Evolutionary conservation across 2,888 invertebrate genomes (phyloP).

Genomic region (Plagodis dolabraria): DNA sequence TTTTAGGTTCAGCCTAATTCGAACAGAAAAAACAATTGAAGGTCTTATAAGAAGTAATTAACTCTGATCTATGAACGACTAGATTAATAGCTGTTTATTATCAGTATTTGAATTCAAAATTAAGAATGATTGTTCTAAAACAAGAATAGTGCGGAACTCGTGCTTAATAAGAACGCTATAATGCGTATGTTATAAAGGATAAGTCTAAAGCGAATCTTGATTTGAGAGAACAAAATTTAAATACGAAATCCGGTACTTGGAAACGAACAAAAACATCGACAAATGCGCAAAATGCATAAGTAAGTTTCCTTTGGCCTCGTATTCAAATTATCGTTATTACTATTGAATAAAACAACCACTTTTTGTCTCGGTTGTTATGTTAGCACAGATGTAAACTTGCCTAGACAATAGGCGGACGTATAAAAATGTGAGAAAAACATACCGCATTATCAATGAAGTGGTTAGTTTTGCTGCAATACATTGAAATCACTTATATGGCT

Average conservation of each 20-base stretch:
- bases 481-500: slow-evolving; percentile 10
- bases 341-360: slow-evolving; percentile 48
- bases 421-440: slow-evolving; percentile 65
- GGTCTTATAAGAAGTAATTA: slow-evolving; percentile 21
- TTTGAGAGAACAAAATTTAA: slow-evolving; percentile 12
- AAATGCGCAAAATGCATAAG: slow-evolving; percentile 36
- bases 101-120: background rate
- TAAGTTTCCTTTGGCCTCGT: slow-evolving; percentile 55
- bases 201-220: background rate
- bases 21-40: slow-evolving; percentile 9
- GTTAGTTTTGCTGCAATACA: slow-evolving; percentile 41
- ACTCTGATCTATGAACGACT: slow-evolving; percentile 19
- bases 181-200: background rate
- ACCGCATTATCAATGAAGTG: slow-evolving; percentile 47
- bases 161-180: no score
- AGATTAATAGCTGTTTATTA: slow-evolving; percentile 17
- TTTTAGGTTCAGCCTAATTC: no score
- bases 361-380: slow-evolving; percentile 50
- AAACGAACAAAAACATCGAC: slow-evolving; percentile 26
- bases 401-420: slow-evolving; percentile 74
- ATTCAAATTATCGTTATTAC: slow-evolving; percentile 56
- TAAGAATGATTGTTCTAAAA: background rate
- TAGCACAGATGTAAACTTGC: slow-evolving; percentile 45
- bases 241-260: slow-evolving; percentile 13
- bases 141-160: background rate